Base-by-base conservation (phyloP, 2,888 invertebrate species). In the Andricus quercusramuli region DNA sequence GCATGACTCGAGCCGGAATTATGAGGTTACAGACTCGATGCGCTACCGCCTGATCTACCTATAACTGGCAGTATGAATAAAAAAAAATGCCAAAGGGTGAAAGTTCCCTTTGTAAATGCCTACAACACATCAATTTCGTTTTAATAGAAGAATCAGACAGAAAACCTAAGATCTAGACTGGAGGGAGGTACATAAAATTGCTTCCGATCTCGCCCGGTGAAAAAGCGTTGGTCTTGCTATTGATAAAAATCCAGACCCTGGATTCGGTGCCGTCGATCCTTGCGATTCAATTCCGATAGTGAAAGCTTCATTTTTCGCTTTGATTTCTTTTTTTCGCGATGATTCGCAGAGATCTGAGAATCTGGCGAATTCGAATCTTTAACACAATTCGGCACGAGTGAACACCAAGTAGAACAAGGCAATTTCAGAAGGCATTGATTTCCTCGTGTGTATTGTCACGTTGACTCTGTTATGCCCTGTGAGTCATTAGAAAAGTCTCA, bases 361-460 rank as follows among this genome's bases (percentile, higher is more conserved):
- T 64, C 25, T 78, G 56, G 80, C 78, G 66, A 76, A 79, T 80
- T 79, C 78, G 51, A 65, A 80, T 64, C 59, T 84, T 82, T 86
- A 85, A 87, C 86, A 87, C 83, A 80, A 88, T 88, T 87, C 86
- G 90, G 88, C 88, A 89, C 88, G 87, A 88, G 84, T 89, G 89
- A 90, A 91, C 89, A 89, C 90, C 88, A 89, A 86, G 86, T 89
- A 86, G 74, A 89, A 86, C 87, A 92, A 91, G 92, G 91, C 92
- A 91, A 90, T 89, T 90, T 88, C 84, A 86, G 85, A 92, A 92
- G 90, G 90, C 91, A 91, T 90, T 90, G 85, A 89, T 91, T 91
- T 89, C 86, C 87, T 88, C 86, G 84, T 88, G 85, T 88, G 88
- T 91, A 91, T 91, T 90, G 91, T 91, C 91, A 88, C 87, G 84